These are phyloP conservation scores for Ranitomeya imitator DNA, from an alignment of 2,113 vertebrate species.

Conservation along the genomic window DNA sequence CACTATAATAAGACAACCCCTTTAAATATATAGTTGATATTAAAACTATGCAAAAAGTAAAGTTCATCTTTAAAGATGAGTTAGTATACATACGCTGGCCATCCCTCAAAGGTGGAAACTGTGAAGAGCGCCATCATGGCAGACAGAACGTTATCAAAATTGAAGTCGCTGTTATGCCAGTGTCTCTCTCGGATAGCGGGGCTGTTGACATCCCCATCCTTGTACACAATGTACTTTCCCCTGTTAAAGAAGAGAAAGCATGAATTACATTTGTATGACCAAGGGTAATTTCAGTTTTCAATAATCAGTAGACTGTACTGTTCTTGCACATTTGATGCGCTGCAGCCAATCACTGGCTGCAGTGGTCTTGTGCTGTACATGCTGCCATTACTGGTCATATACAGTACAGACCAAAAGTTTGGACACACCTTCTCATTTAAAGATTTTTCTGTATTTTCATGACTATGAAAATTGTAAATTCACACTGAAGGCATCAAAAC, in stretches of 20 bases:
- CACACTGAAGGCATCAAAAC: too few relatives aligned
- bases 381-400: too few relatives aligned
- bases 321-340: too few relatives aligned
- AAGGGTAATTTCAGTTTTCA: background rate
- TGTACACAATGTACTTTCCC: constrained; percentile 93
- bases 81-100: constrained; percentile 88
- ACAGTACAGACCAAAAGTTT: too few relatives aligned
- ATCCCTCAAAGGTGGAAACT: constrained; percentile 97
- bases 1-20: too few relatives aligned
- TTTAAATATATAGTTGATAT: background rate
- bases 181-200: constrained; percentile 86
- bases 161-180: constrained; percentile 98
- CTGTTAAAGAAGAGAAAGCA: constrained; percentile 64
- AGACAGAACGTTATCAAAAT: constrained; percentile 97
- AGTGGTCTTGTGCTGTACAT: too few relatives aligned
- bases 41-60: background rate
- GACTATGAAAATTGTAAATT: too few relatives aligned
- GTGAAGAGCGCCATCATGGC: constrained; percentile 99
- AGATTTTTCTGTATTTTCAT: too few relatives aligned
- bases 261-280: background rate
- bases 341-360: too few relatives aligned
- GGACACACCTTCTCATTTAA: too few relatives aligned
- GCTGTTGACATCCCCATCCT: constrained; percentile 93
- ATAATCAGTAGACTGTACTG: too few relatives aligned
- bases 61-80: constrained; percentile 71